Evolutionary conservation across 2,888 invertebrate genomes (phyloP).

Genomic region (Clanis bilineata): DNA sequence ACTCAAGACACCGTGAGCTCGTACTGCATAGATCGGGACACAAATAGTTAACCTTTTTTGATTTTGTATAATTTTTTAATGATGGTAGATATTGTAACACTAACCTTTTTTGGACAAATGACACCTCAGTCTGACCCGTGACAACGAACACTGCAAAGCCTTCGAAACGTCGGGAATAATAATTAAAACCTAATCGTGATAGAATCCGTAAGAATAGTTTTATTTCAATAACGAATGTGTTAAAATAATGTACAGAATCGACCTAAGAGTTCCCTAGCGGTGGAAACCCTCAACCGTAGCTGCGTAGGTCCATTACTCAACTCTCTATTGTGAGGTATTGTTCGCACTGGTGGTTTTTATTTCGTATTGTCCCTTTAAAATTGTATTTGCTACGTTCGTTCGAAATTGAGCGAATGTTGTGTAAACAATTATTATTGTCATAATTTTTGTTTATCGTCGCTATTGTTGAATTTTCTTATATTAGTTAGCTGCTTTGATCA

Average conservation of each 20-base stretch:
- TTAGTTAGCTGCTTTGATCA: not conserved
- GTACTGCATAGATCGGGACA: too few relatives aligned
- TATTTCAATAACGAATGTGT: too few relatives aligned
- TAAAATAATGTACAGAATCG: constrained; percentile 12
- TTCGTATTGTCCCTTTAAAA: constrained; percentile 37
- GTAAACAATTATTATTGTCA: constrained; percentile 28
- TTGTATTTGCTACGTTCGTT: constrained; percentile 24
- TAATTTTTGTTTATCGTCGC: not conserved
- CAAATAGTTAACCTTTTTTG: too few relatives aligned
- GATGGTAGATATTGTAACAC: too few relatives aligned
- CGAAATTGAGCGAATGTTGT: constrained; percentile 30
- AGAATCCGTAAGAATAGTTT: too few relatives aligned
- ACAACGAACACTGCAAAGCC: too few relatives aligned
- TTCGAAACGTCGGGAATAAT: too few relatives aligned
- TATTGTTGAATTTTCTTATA: not conserved
- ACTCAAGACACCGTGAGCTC: too few relatives aligned
- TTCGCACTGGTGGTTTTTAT: constrained; percentile 32
- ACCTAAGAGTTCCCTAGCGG: constrained; percentile 24
- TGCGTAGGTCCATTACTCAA: constrained; percentile 39
- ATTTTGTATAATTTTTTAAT: too few relatives aligned
- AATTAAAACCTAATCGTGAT: too few relatives aligned
- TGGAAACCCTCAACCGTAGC: constrained; percentile 34
- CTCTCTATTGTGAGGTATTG: constrained; percentile 38
- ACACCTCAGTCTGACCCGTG: too few relatives aligned
- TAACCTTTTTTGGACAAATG: too few relatives aligned